These are phyloP conservation scores for Panagrolaimus sp. DNA, from an alignment of 1,140 invertebrate species.

Conservation along the genomic window DNA sequence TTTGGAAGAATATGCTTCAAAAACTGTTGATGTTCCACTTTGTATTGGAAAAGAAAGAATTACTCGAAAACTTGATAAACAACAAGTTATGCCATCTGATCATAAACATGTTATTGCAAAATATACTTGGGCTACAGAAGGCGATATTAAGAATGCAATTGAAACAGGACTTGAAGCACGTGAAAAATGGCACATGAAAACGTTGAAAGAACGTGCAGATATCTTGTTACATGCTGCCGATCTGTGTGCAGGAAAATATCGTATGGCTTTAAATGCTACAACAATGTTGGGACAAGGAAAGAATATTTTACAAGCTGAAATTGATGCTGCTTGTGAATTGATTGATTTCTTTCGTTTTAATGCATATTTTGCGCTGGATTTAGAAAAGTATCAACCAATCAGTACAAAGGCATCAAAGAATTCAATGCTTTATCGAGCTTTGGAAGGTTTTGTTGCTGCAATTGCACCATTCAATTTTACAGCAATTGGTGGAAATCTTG, in stretches of 20 bases:
- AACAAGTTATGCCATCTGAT: constrained; percentile 57
- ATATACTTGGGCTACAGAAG: constrained; percentile 46
- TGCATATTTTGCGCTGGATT: constrained; percentile 79
- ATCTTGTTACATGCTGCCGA: constrained; percentile 72
- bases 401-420: constrained; percentile 75
- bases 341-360: constrained; percentile 94
- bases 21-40: constrained; percentile 43
- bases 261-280: constrained; percentile 82
- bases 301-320: constrained; percentile 91
- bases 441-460: constrained; percentile 95
- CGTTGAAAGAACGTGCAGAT: constrained; percentile 64
- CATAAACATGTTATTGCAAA: constrained; percentile 39
- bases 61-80: constrained; percentile 39
- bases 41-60: constrained; percentile 51
- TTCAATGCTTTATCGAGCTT: constrained; percentile 77
- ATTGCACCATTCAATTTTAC: constrained; percentile 99
- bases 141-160: constrained; percentile 50
- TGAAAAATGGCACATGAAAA: constrained; percentile 40
- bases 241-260: constrained; percentile 78
- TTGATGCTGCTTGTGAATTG: constrained; percentile 88
- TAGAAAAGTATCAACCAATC: constrained; percentile 79
- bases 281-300: constrained; percentile 97
- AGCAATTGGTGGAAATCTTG: constrained; percentile 93
- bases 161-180: constrained; percentile 39
- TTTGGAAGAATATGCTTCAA: constrained; percentile 63